Evolutionary conservation across 2,797 vertebrate species (phyloP), one percentile per base, ranked within the genome.

Genomic region (Gymnothorax javanicus): DNA sequence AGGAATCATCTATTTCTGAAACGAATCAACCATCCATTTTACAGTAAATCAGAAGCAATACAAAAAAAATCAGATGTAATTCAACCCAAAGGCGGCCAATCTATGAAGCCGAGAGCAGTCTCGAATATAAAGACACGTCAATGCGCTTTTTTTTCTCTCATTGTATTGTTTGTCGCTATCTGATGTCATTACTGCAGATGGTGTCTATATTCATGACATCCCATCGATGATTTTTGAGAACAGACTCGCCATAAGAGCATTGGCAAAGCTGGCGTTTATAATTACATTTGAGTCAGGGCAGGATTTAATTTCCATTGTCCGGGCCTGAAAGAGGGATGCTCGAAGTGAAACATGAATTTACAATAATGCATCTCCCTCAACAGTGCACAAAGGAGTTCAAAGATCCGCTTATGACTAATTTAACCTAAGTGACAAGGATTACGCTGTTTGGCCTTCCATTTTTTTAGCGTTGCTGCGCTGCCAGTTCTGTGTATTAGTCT

Each of bases 11-110:
- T 89, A 84, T 89, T 89, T 89, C 85, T 89, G 67, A 87, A 89
- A 87, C 88, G 89, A 88, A 90, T 87, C 88, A 90, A 85, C 86
- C 84, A 6, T 56, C 86, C 27, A 82, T 83, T 88, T 81, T 81
- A 81, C 52, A n/a, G 89, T 88, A 83, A 89, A 85, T 86, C 82
- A 86, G 71, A 60, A 91, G 88, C 89, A 85, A 75, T 69, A 69
- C 23, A 25, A 25, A 6, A 43, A n/a, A 23, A 69, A 69, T 69
- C 64, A 69, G 64, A 25, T 7, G 64, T 85, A 84, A 90, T 88
- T 50, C 86, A 89, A 86, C 90, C 88, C 90, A 85, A 89, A 88
- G 33, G 87, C 89, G 90, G 86, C 89, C 89, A 89, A 85, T 86
- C 86, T 89, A 89, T 88, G 84, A 73, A 91, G 81, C 89, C 89